Base-by-base conservation (phyloP, 2,888 invertebrate genomes). In the Ophion costatus region DNA sequence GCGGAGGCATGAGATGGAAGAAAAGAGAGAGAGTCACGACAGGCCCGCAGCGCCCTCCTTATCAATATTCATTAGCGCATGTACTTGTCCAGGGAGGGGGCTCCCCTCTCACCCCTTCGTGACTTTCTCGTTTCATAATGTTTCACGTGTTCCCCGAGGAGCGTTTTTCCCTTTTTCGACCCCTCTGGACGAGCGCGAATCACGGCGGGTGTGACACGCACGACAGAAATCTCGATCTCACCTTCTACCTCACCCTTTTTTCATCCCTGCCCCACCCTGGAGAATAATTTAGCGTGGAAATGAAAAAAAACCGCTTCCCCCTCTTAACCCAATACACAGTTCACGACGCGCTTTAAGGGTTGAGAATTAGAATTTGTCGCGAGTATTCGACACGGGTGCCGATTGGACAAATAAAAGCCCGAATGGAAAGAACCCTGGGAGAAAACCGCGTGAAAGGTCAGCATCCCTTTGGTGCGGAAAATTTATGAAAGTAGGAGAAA, bases 31-130 rank as follows among this genome's bases (percentile, higher is more conserved):
- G 86, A 88, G 85, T 88, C 83, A 82, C 64, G 71, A 29, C 70
- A 67, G 71, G 71, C 22, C 17, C 42, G 45, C 20, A 61, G 87
- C 87, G 82, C 84, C 81, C 76, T 69, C 24, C 83, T 90, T 89
- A 91, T 91, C 89, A 91, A 91, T 91, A 91, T 91, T 90, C 91
- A 91, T 91, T 91, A 91, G 89, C 83, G 87, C 85, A 86, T 73
- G 71, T 83, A 75, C 69, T 74, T 57, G 17, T 51, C 17, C 4
- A 5, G 17, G 14, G 11, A 17, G 14, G 51, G 14, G 14, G 64
- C 63, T 29, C 7, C 38, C 20, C 10, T 33, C 63, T 71, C 10
- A 5, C 20, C 56, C 61, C 78, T 61, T 57, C 57, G 74, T 80
- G 80, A 85, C 80, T 85, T 82, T 69, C 77, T 77, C 69, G 77